Percentiles rank a stretch among this genome's conserved stretches.
Conservation (phyloP, 2,888 invertebrate genomes). For the Thera obeliscata region DNA sequence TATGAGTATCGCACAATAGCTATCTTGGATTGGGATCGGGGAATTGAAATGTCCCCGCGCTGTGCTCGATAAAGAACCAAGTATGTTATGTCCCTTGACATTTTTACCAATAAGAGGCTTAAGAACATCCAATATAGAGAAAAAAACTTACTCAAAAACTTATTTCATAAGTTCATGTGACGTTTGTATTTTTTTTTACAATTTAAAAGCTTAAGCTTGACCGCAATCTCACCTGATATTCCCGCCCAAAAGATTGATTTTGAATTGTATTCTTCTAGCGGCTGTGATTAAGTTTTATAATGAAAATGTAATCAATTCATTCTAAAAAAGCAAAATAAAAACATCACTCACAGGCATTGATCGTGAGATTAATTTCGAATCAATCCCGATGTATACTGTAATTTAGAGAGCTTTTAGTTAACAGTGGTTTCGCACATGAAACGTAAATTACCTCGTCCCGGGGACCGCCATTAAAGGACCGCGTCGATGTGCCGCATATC, state of each 20-base stretch:
- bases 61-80: conserved; percentile 61
- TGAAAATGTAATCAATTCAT: background rate
- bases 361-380: conserved; percentile 77
- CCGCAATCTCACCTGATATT: background rate
- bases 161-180: too few relatives aligned
- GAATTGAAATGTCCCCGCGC: conserved; percentile 73
- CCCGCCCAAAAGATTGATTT: background rate
- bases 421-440: conserved; percentile 81
- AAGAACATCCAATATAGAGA: background rate
- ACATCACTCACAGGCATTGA: conserved; percentile 59
- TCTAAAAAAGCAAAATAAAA: conserved; percentile 34
- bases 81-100: conserved; percentile 2
- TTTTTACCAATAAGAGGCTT: conserved; percentile 5
- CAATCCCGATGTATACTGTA: conserved; percentile 76
- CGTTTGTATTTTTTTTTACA: too few relatives aligned
- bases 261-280: background rate
- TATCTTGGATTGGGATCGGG: conserved; percentile 75
- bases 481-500: conserved; percentile 76
- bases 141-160: too few relatives aligned
- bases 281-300: background rate
- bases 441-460: conserved; percentile 79
- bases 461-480: conserved; percentile 77
- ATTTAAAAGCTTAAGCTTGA: too few relatives aligned
- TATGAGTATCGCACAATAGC: conserved; percentile 70
- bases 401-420: conserved; percentile 82